Evolutionary conservation across 2,797 vertebrate species (phyloP).

Genomic region (Phyllotis vaccarum): DNA sequence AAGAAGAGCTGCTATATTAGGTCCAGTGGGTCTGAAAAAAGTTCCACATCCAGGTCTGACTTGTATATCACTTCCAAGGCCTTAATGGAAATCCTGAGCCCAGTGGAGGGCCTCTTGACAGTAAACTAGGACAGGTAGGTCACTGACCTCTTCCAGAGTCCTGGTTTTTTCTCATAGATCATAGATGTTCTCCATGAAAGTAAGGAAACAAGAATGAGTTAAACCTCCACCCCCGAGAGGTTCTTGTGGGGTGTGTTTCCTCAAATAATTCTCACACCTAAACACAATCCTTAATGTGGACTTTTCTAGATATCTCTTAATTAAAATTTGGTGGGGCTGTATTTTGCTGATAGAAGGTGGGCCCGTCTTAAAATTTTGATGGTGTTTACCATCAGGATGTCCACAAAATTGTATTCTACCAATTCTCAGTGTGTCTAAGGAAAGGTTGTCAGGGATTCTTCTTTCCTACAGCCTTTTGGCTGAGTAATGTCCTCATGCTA

Average conservation of each 20-base stretch:
- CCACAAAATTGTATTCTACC: neutral
- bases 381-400: neutral
- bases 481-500: fast-evolving
- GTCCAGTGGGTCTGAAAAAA: neutral
- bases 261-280: neutral
- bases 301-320: neutral
- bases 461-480: neutral
- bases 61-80: too few species aligned
- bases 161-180: neutral
- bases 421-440: neutral
- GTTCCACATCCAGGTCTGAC: neutral
- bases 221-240: neutral
- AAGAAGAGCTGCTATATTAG: neutral
- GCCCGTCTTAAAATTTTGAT: neutral
- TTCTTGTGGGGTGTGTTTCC: neutral
- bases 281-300: neutral
- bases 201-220: neutral
- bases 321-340: neutral
- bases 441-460: neutral
- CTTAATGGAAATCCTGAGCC: neutral
- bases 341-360: neutral
- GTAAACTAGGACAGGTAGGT: fast-evolving
- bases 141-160: neutral
- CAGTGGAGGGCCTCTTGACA: neutral
- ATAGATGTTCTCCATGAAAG: neutral